Base-by-base conservation (phyloP, 2,888 invertebrate genomes). In the Pantelozetes paolii region DNA sequence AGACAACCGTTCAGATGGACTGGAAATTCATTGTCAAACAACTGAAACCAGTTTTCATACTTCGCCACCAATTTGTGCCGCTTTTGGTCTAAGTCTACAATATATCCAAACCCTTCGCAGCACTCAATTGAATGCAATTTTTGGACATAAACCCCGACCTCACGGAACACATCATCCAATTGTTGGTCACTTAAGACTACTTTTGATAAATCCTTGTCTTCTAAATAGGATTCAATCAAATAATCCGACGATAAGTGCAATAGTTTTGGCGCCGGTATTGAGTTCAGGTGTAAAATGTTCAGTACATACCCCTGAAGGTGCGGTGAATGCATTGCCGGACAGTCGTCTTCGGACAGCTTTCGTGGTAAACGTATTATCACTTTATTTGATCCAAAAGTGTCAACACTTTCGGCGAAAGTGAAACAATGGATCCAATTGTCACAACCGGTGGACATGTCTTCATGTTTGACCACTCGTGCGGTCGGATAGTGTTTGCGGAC, bases 381-480 rank as follows among this genome's bases (percentile, higher is more conserved):
- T 28, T 59, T 59, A 15, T 59, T 30, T 15, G 18, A 20, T 28
- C 23, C 28, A 28, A 15, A 5, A 23, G 8, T 57, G 20, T 57
- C 57, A 11, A 2, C 23, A 59, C 23, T 32, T 23, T 26, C 28
- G 59, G 6, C 30, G 28, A 59, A 28, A 6, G 59, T 59, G 1
- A 28, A 5, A 59, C 59, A 59, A 28, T 23, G 28, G 9, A 59
- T 59, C 32, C 28, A 32, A 28, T 59, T 59, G 28, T 59, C 59
- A 59, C 59, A 59, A 32, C 59, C 59, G 11, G 30, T 28, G 28
- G 59, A 59, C 28, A 59, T 2, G 32, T 59, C 59, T 18, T 59
- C 59, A 50, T 36, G 36, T 36, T 9, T 36, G 36, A 36, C 36
- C 3, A 59, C 23, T n/a, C 32, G 3, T 32, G 5, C 2, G n/a